Evolutionary conservation across 2,888 invertebrate species (phyloP).

Genomic region (Amblyjoppa proteus): DNA sequence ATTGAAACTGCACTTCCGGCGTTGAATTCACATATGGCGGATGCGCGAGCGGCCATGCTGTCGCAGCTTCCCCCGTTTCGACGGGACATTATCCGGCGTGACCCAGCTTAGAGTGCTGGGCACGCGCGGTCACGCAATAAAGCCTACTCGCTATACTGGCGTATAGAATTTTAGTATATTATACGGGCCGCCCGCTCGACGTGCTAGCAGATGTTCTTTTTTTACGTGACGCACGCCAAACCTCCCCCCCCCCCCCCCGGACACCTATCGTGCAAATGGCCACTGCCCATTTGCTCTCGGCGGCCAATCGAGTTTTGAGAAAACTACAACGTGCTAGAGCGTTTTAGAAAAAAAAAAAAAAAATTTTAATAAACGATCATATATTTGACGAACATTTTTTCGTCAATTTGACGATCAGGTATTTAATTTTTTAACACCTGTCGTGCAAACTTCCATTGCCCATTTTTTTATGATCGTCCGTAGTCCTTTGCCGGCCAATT

Average conservation of each 20-base stretch:
- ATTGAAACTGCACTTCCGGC: constrained; percentile 16
- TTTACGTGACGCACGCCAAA: constrained; percentile 76
- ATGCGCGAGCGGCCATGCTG: constrained; percentile 77
- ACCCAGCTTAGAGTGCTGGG: constrained; percentile 3
- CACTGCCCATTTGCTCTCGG: constrained; percentile 21
- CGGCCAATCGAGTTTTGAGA: constrained; percentile 6
- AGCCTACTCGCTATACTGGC: constrained; percentile 18
- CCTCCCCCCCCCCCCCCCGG: neutral
- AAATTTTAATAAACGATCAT: neutral
- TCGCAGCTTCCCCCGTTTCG: constrained; percentile 72
- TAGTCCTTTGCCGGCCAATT: constrained; percentile 17
- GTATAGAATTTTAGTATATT: constrained; percentile 24
- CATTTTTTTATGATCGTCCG: neutral
- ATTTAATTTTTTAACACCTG: neutral
- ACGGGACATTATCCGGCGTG: constrained; percentile 69
- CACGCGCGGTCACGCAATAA: constrained; percentile 49
- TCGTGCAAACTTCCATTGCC: constrained; percentile 25
- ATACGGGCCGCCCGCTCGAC: constrained; percentile 76
- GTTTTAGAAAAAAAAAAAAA: neutral
- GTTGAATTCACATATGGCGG: constrained; percentile 75
- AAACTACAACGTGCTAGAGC: no score
- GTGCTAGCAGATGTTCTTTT: constrained; percentile 79
- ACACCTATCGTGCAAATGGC: constrained; percentile 20
- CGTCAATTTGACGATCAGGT: neutral
- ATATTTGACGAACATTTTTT: neutral